Evolutionary conservation across 1,140 invertebrate genomes (phyloP).

Genomic region (Zaprionus ornatus): DNA sequence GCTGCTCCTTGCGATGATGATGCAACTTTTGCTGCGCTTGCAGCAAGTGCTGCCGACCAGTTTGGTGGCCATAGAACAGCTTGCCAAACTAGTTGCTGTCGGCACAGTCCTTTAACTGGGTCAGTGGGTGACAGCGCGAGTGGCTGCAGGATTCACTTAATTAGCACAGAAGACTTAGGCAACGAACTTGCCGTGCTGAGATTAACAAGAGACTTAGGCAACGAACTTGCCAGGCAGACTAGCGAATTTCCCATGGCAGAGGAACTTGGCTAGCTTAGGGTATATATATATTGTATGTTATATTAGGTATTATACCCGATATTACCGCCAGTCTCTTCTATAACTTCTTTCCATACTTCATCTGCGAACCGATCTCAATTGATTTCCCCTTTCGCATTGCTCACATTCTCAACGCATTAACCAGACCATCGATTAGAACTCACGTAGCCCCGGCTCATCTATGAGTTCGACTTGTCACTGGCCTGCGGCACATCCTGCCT

Average conservation of each 20-base stretch:
- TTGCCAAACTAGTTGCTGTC: slow-evolving; percentile 70
- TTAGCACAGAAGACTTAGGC: slow-evolving; percentile 64
- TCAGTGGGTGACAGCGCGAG: slow-evolving; percentile 62
- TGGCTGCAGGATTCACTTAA: slow-evolving; percentile 41
- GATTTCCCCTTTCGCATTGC: background rate
- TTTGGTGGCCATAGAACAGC: slow-evolving; percentile 66
- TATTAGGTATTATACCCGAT: background rate
- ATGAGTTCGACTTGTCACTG: slow-evolving; percentile 63
- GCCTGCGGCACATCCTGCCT: slow-evolving; percentile 73
- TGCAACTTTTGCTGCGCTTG: slow-evolving; percentile 54
- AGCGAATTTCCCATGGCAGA: background rate
- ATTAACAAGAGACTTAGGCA: slow-evolving; percentile 68
- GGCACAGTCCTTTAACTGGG: slow-evolving; percentile 73
- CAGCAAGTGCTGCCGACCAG: slow-evolving; percentile 56
- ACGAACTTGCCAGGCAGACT: slow-evolving; percentile 43
- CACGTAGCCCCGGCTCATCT: background rate
- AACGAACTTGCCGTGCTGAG: slow-evolving; percentile 34
- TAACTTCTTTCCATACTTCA: background rate
- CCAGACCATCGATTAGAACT: background rate
- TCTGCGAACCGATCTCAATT: background rate
- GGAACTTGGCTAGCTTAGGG: background rate
- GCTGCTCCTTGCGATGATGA: slow-evolving; percentile 55
- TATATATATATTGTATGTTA: background rate
- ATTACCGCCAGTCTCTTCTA: background rate
- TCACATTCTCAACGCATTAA: background rate